These are phyloP conservation scores for Molossus alvarezi DNA, from an alignment of 2,797 vertebrate species.

Conservation along the genomic window DNA sequence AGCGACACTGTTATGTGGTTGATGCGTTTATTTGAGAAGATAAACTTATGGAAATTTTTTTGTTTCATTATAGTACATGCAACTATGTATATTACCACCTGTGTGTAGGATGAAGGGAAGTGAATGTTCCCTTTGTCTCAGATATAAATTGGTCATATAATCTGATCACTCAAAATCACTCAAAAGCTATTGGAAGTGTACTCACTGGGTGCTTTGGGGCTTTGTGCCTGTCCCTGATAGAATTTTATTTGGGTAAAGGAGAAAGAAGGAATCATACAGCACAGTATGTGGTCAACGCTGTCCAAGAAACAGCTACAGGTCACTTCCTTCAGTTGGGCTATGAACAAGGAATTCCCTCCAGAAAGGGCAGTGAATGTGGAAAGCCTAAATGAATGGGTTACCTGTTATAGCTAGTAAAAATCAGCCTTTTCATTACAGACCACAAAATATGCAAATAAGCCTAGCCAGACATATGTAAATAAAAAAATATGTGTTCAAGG, in stretches of 20 bases:
- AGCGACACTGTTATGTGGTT: neutral
- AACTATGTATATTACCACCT: neutral
- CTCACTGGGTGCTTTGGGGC: neutral
- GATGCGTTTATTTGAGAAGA: neutral
- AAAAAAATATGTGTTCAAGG: slow-evolving; percentile 34
- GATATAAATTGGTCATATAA: neutral
- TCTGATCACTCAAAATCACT: neutral
- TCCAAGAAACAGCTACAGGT: neutral
- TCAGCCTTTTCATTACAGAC: neutral
- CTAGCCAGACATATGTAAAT: slow-evolving; percentile 2
- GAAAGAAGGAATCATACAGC: neutral
- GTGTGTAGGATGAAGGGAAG: neutral
- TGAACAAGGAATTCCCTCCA: neutral
- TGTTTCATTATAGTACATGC: neutral
- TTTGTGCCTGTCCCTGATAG: neutral
- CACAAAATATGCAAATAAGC: slow-evolving; percentile 11
- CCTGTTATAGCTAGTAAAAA: slow-evolving; percentile 24
- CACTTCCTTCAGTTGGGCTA: neutral
- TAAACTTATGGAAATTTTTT: neutral
- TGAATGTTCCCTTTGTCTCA: neutral
- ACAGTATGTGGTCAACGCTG: neutral
- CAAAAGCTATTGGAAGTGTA: neutral
- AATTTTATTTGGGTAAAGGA: neutral
- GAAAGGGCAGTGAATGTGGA: neutral
- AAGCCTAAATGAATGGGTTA: slow-evolving; percentile 23